Evolutionary conservation across 2,797 vertebrate species (phyloP), one percentile per base, ranked within the genome.

Genomic region (Distichodus sexfasciatus): DNA sequence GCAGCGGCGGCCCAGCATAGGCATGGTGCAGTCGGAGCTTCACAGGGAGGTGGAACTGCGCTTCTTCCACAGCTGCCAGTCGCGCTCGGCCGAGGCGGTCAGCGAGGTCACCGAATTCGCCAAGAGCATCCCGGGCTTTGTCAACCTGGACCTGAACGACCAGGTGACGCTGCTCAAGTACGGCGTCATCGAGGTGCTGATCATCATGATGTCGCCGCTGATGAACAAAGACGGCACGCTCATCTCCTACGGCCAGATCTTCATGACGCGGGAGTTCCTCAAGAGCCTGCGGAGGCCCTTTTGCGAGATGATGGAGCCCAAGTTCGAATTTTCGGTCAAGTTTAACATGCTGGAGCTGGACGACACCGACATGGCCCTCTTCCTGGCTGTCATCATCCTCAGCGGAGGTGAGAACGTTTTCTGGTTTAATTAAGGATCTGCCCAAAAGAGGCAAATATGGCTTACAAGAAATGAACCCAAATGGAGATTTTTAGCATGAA

Each of bases 321-420:
- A 99, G 86, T 99, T 99, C 73, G 96, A 99, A 83, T 99, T 99
- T 82, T 95, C 96, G 23, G 93, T 99, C 81, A 96, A 96, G 87
- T 99, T 99, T 90, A 99, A 99, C 89, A 94, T 81, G 79, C 89
- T 99, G 90, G 96, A 98, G 88, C 86, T 99, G 83, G 96, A 99
- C 12, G 97, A 99, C 91, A 96, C 93, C 3, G 97, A 99, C 89
- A 91, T 98, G 90, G 95, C 97, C 0, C 92, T 99, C 81, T 99
- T 99, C 86, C 93, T 98, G 84, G 96, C 97, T 21, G 96, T 98
- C 83, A 96, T 99, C 71, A 99, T 99, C 83, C 93, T 99, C 77
- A 98, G 97, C n/a, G 97, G 97, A 85, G 97, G 97, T 99, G 85
- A 90, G 94, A n/a, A n/a, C n/a, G n/a, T n/a, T n/a, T n/a, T n/a